Percentiles rank a stretch among this genome's conserved stretches.
phyloP scores from a whole-genome alignment of 2,113 vertebrate species.

The Peromyscus californicus region DNA sequence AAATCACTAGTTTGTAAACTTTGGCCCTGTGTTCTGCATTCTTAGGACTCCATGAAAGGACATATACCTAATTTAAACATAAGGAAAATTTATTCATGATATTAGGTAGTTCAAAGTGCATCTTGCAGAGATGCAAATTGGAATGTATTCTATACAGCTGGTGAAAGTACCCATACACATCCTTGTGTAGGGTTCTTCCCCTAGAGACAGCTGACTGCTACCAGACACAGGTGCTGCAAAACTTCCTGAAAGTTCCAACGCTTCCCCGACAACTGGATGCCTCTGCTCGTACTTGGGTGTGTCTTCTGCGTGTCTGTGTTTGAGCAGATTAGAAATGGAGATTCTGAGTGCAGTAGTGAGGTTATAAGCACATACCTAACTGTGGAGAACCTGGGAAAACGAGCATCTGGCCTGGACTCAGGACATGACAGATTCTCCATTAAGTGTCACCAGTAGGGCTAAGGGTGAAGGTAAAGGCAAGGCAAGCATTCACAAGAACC shows the following conservation, averaged over 20 bases:
- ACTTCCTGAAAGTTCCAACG: background rate
- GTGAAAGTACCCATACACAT: background rate
- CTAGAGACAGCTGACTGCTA: background rate
- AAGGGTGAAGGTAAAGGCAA: too few species aligned
- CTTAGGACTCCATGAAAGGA: background rate
- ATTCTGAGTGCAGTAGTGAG: background rate
- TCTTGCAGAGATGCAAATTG: background rate
- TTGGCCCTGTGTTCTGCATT: constrained; percentile 23
- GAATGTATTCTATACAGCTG: background rate
- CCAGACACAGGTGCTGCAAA: background rate
- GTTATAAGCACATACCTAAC: background rate
- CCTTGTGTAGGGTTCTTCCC: background rate
- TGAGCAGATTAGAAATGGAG: background rate
- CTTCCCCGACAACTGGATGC: background rate
- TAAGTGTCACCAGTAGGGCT: background rate
- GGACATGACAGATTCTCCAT: background rate
- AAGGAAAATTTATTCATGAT: background rate
- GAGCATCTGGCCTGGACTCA: background rate
- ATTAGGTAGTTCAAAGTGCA: background rate
- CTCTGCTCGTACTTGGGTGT: background rate
- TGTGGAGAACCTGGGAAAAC: background rate
- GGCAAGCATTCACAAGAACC: too few species aligned
- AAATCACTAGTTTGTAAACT: background rate
- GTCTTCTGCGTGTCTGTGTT: background rate
- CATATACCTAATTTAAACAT: background rate